phyloP scores from a whole-genome alignment of 1,140 invertebrate species.

The Pemphigus obesinymphae region DNA sequence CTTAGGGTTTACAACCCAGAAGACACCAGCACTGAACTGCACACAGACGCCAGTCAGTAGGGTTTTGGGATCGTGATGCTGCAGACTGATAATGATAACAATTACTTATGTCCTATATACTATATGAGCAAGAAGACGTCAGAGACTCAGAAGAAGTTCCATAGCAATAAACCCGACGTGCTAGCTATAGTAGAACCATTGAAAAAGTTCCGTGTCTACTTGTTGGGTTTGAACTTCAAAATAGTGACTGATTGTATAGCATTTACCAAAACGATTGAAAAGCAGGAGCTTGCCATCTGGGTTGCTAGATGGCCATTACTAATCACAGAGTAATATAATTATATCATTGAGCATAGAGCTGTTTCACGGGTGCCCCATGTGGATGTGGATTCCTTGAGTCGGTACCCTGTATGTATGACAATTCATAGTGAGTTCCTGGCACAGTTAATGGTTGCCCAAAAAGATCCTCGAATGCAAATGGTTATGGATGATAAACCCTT shows the following conservation, averaged over 20 bases:
- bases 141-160: slow-evolving; percentile 47
- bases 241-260: slow-evolving; percentile 1
- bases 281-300: not conserved
- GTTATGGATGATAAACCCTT: not conserved
- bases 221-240: slow-evolving; percentile 38
- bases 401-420: not conserved
- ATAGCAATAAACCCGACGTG: slow-evolving; percentile 51
- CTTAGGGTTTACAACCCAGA: slow-evolving; percentile 49
- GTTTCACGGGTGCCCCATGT: slow-evolving; percentile 14
- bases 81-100: slow-evolving; percentile 3
- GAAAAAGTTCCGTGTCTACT: slow-evolving; percentile 16
- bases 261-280: not conserved
- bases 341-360: slow-evolving; percentile 3
- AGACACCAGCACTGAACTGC: slow-evolving; percentile 47
- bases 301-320: slow-evolving; percentile 17
- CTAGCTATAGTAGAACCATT: slow-evolving; percentile 48
- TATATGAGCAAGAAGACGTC: slow-evolving; percentile 49
- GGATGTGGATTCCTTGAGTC: slow-evolving; percentile 2
- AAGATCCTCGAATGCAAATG: not conserved
- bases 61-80: not conserved
- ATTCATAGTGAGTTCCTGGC: not conserved
- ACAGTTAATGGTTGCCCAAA: not conserved
- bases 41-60: not conserved
- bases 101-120: slow-evolving; percentile 46
- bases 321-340: not conserved